A percentile compares a stretch with the other conserved stretches of the same genome.
These are phyloP conservation scores for Cotesia congregata DNA, from an alignment of 2,888 invertebrate species.

Conservation along the genomic window DNA sequence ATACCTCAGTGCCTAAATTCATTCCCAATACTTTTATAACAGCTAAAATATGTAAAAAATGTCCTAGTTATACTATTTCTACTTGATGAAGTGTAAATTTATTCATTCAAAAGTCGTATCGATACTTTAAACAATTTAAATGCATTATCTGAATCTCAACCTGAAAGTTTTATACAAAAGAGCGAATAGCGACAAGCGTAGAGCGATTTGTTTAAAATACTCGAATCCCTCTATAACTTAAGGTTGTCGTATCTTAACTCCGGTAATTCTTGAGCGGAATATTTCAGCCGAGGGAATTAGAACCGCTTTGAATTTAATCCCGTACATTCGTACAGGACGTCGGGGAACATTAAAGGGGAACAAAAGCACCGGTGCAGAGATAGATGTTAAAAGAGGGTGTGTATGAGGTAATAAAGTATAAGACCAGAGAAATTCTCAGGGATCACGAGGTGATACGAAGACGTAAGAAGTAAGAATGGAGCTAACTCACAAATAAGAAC, in stretches of 20 bases:
- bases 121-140: constrained; percentile 34
- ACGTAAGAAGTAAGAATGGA: background rate
- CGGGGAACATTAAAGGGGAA: constrained; percentile 7
- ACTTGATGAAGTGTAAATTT: constrained; percentile 56
- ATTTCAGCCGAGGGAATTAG: constrained; percentile 9
- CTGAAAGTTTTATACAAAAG: background rate
- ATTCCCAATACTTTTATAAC: background rate
- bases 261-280: constrained; percentile 6
- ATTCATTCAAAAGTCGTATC: constrained; percentile 40
- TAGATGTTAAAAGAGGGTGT: background rate
- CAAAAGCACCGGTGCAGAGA: constrained; percentile 10
- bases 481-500: constrained; percentile 12
- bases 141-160: background rate
- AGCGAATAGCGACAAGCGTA: background rate
- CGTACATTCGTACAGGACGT: background rate
- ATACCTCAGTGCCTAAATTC: too few relatives aligned
- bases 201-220: background rate
- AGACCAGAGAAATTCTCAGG: background rate
- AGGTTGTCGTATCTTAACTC: background rate
- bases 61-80: constrained; percentile 43
- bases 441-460: background rate
- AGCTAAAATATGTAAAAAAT: constrained; percentile 27
- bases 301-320: constrained; percentile 26
- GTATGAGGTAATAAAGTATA: background rate
- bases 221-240: background rate